A percentile compares a stretch with the other conserved stretches of the same genome.
Conservation (phyloP, 2,797 vertebrate species). For the Hylomyscus alleni region DNA sequence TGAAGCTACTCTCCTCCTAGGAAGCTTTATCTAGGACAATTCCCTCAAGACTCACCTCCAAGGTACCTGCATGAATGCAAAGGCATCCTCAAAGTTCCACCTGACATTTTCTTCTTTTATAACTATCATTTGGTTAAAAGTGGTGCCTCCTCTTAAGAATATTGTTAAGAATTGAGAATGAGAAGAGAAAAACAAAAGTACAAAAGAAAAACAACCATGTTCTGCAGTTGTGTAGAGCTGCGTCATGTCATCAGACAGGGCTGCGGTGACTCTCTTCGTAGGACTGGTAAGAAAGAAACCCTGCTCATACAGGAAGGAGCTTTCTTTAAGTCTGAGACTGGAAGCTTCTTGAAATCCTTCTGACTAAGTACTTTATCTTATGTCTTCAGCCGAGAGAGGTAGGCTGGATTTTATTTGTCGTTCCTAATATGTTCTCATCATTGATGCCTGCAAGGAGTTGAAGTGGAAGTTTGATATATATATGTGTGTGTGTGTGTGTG, state of each 20-base stretch:
- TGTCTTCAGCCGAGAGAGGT: neutral
- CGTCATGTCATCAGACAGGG: neutral
- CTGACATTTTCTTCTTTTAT: neutral
- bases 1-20: neutral
- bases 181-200: neutral
- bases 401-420: neutral
- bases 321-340: neutral
- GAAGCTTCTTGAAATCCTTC: too few relatives aligned
- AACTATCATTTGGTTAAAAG: neutral
- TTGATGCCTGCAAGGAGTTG: neutral
- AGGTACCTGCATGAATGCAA: neutral
- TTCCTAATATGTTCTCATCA: neutral
- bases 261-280: neutral
- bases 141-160: neutral
- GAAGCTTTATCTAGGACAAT: neutral
- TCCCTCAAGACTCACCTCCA: neutral
- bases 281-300: neutral
- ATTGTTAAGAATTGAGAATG: neutral
- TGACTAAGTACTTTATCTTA: neutral
- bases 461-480: neutral
- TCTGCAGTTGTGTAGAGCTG: neutral
- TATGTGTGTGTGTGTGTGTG: too few relatives aligned
- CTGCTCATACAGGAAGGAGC: neutral
- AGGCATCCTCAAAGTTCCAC: neutral
- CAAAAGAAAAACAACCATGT: neutral